phyloP scores from a whole-genome alignment of 2,797 vertebrate species.

The Aplochiton taeniatus region DNA sequence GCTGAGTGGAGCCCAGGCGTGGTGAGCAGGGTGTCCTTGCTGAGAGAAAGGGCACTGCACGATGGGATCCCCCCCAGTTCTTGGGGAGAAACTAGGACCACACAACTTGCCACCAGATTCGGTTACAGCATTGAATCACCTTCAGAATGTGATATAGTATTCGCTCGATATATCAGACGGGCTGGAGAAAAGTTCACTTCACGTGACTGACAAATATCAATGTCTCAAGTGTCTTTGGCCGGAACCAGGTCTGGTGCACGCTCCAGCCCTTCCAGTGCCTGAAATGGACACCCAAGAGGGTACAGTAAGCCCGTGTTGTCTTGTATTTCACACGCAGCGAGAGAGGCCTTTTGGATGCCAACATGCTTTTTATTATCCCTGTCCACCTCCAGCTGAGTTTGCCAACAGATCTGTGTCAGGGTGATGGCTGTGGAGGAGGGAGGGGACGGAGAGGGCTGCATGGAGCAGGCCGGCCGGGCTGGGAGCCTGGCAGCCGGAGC shows the following conservation, averaged over 20 bases:
- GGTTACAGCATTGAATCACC: too few relatives aligned
- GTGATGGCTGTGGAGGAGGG: background rate
- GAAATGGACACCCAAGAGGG: background rate
- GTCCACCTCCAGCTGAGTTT: background rate
- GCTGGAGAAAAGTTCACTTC: too few relatives aligned
- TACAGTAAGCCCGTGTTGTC: background rate
- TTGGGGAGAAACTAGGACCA: too few relatives aligned
- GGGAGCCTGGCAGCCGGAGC: slow-evolving; percentile 1
- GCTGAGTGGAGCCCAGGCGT: slow-evolving; percentile 41
- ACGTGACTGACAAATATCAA: too few relatives aligned
- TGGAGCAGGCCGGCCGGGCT: background rate
- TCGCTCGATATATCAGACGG: too few relatives aligned
- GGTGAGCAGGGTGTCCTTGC: slow-evolving; percentile 40
- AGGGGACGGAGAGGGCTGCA: background rate
- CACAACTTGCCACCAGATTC: too few relatives aligned
- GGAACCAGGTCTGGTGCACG: too few relatives aligned
- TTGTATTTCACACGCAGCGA: background rate
- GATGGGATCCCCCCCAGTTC: too few relatives aligned
- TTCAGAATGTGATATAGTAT: too few relatives aligned
- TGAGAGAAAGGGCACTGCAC: background rate
- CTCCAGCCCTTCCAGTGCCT: too few relatives aligned
- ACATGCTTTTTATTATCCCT: background rate
- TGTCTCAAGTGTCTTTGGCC: too few relatives aligned
- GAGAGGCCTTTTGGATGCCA: background rate
- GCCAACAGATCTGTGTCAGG: too few relatives aligned